Evolutionary conservation across 2,797 vertebrate species (phyloP).

Genomic region (Nothura maculosa): DNA sequence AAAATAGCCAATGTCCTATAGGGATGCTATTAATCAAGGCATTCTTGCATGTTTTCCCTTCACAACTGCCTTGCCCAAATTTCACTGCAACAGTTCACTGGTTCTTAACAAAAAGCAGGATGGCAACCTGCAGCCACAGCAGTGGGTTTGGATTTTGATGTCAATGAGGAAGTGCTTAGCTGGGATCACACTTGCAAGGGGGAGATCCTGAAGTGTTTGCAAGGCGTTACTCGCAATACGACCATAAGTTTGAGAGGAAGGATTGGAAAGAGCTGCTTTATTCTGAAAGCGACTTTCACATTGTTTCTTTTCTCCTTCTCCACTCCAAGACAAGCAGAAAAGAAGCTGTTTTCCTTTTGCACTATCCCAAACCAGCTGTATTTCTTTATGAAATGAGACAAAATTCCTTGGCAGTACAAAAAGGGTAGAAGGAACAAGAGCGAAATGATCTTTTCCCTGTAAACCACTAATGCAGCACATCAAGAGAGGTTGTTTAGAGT

Average conservation of each 20-base stretch:
- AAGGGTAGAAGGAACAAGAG: background rate
- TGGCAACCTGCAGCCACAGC: background rate
- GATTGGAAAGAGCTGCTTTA: background rate
- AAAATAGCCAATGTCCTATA: constrained; percentile 49
- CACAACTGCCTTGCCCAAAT: background rate
- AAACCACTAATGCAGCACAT: background rate
- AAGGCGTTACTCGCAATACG: background rate
- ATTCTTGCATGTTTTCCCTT: background rate
- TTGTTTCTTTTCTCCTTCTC: background rate
- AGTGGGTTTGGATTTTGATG: background rate
- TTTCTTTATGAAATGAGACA: background rate
- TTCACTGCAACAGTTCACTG: background rate
- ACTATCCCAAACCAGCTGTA: background rate
- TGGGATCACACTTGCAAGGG: background rate
- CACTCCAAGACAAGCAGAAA: background rate
- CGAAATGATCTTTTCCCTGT: too few relatives aligned
- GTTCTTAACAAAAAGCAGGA: constrained; percentile 20
- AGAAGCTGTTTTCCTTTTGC: background rate
- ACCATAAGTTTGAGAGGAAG: background rate
- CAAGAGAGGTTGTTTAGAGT: background rate
- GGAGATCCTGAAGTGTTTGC: background rate
- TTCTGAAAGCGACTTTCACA: background rate
- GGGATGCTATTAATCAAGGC: constrained; percentile 60
- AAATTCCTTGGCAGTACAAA: background rate
- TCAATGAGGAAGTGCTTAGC: background rate